Conservation (phyloP, 2,113 vertebrate species). For the Oreochromis tanganicae region DNA sequence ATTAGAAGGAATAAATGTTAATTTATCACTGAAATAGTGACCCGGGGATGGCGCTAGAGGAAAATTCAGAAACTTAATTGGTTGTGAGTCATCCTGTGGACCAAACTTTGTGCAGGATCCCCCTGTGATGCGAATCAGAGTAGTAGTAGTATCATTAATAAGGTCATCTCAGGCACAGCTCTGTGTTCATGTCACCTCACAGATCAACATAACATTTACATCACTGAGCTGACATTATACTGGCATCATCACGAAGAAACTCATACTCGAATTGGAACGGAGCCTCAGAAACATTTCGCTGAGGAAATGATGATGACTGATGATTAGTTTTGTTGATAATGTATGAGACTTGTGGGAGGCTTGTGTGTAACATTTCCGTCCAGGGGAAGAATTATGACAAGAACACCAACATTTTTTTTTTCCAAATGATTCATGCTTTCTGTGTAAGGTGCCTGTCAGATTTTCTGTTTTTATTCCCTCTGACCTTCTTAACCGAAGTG, state of each 20-base stretch:
- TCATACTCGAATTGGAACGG: not conserved
- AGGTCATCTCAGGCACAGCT: not conserved
- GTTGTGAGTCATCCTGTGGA: not conserved
- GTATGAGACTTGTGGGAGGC: not conserved
- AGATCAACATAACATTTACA: not conserved
- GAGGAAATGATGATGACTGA: not conserved
- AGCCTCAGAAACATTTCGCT: not conserved
- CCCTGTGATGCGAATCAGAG: not conserved
- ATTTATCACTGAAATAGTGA: not conserved
- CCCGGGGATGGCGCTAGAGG: no score
- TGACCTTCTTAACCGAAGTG: not conserved
- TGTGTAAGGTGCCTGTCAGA: not conserved
- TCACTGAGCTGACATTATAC: not conserved
- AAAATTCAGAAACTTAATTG: not conserved
- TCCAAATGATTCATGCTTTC: not conserved
- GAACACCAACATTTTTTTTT: not conserved
- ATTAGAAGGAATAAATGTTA: rapidly evolving
- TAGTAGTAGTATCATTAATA: not conserved
- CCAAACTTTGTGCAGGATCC: not conserved
- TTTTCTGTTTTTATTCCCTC: not conserved
- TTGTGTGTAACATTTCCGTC: not conserved
- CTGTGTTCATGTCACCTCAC: not conserved
- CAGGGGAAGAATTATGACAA: not conserved
- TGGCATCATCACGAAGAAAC: not conserved
- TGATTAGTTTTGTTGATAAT: not conserved